A percentile compares a stretch with the other conserved stretches of the same genome.
Conservation (phyloP, 2,888 invertebrate genomes). For the Asteroscopus sphinx region DNA sequence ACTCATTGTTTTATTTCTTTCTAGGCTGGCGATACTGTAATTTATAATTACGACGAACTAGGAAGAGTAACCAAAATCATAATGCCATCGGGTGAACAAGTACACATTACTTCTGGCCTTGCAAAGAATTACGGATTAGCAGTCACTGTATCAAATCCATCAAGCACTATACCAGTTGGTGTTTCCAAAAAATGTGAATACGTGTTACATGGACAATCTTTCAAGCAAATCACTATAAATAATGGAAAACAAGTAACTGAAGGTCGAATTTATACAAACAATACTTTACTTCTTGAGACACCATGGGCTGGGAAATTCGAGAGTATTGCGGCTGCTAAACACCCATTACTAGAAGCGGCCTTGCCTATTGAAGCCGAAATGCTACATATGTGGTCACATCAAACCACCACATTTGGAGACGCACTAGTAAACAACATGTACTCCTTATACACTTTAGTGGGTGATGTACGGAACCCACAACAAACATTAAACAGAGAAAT, state of each 20-base stretch:
- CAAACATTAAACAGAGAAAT: conserved; percentile 95
- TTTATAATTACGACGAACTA: conserved; percentile 97
- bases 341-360: conserved; percentile 95
- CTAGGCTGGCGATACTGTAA: conserved; percentile 95
- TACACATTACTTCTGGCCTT: conserved; percentile 94
- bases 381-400: conserved; percentile 97
- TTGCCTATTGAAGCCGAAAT: conserved; percentile 97
- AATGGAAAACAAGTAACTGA: conserved; percentile 93
- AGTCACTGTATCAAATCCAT: conserved; percentile 91
- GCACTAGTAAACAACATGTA: conserved; percentile 94
- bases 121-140: conserved; percentile 94
- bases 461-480: conserved; percentile 95
- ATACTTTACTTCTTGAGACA: conserved; percentile 93
- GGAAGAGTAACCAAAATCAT: conserved; percentile 96
- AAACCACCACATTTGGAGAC: conserved; percentile 94
- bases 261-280: conserved; percentile 94
- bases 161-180: conserved; percentile 87
- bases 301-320: conserved; percentile 93
- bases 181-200: conserved; percentile 90
- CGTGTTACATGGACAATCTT: conserved; percentile 91
- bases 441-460: conserved; percentile 94
- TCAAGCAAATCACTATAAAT: conserved; percentile 92
- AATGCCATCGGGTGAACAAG: conserved; percentile 97
- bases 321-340: conserved; percentile 94
- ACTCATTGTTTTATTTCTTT: conserved; percentile 66